Conservation (phyloP, 2,888 invertebrate genomes). For the Caenorhabditis sp. region DNA sequence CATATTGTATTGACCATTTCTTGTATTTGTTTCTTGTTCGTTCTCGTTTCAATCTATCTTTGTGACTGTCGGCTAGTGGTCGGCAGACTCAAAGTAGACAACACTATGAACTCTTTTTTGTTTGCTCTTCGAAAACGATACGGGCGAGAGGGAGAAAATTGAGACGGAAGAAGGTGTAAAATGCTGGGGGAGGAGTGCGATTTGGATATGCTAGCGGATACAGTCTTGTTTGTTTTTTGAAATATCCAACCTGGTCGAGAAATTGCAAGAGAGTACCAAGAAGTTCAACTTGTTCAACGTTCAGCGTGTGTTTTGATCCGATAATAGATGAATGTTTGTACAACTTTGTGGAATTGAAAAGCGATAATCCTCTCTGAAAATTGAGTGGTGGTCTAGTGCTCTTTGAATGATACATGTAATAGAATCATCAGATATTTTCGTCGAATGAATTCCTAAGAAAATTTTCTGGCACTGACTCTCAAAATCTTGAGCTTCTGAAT, state of each 20-base stretch:
- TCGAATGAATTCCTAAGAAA: too few relatives aligned
- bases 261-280: background rate
- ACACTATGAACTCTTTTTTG: constrained; percentile 33
- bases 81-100: constrained; percentile 9
- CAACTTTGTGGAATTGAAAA: too few relatives aligned
- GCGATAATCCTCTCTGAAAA: too few relatives aligned
- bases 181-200: background rate
- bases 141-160: background rate
- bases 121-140: constrained; percentile 32
- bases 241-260: background rate
- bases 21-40: constrained; percentile 45
- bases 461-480: too few relatives aligned
- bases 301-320: background rate
- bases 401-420: too few relatives aligned
- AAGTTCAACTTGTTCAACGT: constrained; percentile 21
- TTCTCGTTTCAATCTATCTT: constrained; percentile 36
- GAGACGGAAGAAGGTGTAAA: constrained; percentile 10
- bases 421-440: too few relatives aligned
- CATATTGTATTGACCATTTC: constrained; percentile 45
- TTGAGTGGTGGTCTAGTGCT: too few relatives aligned
- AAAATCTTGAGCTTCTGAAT: too few relatives aligned
- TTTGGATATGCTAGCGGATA: constrained; percentile 17
- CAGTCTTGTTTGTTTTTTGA: constrained; percentile 32
- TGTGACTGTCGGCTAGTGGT: constrained; percentile 11
- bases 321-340: background rate